Conservation (phyloP, 2,888 invertebrate genomes). For the Campoplex capitator region DNA sequence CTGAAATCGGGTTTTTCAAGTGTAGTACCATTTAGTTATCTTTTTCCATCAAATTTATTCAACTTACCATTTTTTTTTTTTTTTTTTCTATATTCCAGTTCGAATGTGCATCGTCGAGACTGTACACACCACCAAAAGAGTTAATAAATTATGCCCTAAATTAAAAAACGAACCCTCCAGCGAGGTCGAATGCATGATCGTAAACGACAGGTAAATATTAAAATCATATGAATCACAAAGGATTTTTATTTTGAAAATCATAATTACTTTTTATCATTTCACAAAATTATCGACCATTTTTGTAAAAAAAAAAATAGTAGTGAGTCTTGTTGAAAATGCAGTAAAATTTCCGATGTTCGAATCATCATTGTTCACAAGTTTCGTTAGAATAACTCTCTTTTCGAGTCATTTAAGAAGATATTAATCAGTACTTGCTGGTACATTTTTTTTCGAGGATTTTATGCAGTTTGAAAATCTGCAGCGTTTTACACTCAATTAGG, state of each 20-base stretch:
- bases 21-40: neutral
- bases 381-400: too few species aligned
- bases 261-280: too few species aligned
- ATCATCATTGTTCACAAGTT: too few species aligned
- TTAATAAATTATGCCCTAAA: conserved; percentile 88
- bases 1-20: neutral
- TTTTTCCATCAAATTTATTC: neutral
- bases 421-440: too few species aligned
- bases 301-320: too few species aligned
- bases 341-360: too few species aligned
- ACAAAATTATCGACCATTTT: too few species aligned
- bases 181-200: conserved; percentile 90
- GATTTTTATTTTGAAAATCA: neutral
- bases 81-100: conserved; percentile 85
- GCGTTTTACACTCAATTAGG: too few species aligned
- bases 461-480: too few species aligned
- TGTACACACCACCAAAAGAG: conserved; percentile 87
- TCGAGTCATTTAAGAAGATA: too few species aligned
- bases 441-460: too few species aligned
- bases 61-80: neutral
- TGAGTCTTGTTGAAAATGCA: too few species aligned
- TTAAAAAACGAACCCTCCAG: conserved; percentile 86
- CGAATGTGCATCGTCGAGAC: conserved; percentile 90
- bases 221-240: conserved; percentile 21
- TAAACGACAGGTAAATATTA: conserved; percentile 88